Percentiles rank a stretch among this genome's conserved stretches.
Evolutionary conservation across 1,140 invertebrate species (phyloP).

Genomic region (Lordiphosa mommai): DNA sequence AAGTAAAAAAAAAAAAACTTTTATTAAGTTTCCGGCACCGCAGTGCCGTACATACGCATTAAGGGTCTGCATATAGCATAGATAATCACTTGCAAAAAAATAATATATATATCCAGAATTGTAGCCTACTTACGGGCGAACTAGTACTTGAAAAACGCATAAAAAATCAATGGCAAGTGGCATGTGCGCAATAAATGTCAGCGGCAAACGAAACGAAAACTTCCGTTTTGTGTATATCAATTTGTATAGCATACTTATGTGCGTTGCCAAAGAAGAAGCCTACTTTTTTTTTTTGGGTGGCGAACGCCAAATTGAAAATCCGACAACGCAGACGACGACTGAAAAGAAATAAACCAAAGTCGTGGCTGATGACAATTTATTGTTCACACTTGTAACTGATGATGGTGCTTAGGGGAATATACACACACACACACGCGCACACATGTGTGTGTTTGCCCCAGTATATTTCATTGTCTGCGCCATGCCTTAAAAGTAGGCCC

Average conservation of each 20-base stretch:
- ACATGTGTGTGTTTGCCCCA: slow-evolving; percentile 45
- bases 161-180: slow-evolving; percentile 69
- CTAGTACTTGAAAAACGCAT: slow-evolving; percentile 56
- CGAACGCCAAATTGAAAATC: slow-evolving; percentile 56
- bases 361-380: slow-evolving; percentile 75
- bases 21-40: slow-evolving; percentile 64
- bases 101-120: slow-evolving; percentile 45
- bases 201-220: slow-evolving; percentile 49
- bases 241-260: slow-evolving; percentile 53
- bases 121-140: slow-evolving; percentile 47
- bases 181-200: slow-evolving; percentile 74
- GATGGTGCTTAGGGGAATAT: slow-evolving; percentile 64
- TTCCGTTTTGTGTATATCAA: slow-evolving; percentile 22
- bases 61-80: slow-evolving; percentile 10
- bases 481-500: slow-evolving; percentile 37
- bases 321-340: slow-evolving; percentile 28
- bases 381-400: slow-evolving; percentile 78
- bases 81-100: slow-evolving; percentile 35
- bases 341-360: slow-evolving; percentile 63
- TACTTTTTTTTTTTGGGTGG: background rate
- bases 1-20: slow-evolving; percentile 25
- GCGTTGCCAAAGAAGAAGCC: slow-evolving; percentile 27
- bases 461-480: slow-evolving; percentile 69
- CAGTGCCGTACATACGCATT: slow-evolving; percentile 51
- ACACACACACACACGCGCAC: slow-evolving; percentile 20